These are phyloP conservation scores for Gila robusta DNA, from an alignment of 2,797 vertebrate genomes.

Conservation along the genomic window DNA sequence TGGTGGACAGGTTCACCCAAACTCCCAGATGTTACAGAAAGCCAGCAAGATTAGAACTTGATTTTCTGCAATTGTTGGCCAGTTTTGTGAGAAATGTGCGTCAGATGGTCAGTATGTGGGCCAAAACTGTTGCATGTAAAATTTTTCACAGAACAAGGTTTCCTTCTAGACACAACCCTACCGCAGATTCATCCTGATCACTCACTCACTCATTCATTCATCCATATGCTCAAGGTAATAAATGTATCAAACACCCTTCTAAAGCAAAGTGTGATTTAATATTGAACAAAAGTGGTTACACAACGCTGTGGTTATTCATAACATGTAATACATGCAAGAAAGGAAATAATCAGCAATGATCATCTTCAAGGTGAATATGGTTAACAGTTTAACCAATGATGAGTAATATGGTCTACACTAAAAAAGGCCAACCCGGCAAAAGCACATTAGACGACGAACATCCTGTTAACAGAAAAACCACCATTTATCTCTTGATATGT, in stretches of 20 bases:
- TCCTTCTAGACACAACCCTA: slow-evolving; percentile 3
- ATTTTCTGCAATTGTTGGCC: neutral
- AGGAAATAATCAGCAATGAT: slow-evolving; percentile 28
- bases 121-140: neutral
- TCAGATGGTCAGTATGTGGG: neutral
- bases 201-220: slow-evolving; percentile 1
- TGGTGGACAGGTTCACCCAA: neutral
- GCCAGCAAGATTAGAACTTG: too few relatives aligned
- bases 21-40: neutral
- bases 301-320: slow-evolving; percentile 42
- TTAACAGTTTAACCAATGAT: slow-evolving; percentile 35
- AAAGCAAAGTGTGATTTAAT: slow-evolving; percentile 62
- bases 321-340: slow-evolving; percentile 35
- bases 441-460: slow-evolving; percentile 15
- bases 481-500: neutral
- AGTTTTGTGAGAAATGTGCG: neutral
- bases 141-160: slow-evolving; percentile 8
- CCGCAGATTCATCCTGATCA: neutral
- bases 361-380: slow-evolving; percentile 3
- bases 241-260: slow-evolving; percentile 44
- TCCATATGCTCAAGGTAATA: slow-evolving; percentile 46
- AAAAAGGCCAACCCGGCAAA: slow-evolving; percentile 2
- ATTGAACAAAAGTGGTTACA: slow-evolving; percentile 58
- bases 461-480: neutral
- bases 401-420: slow-evolving; percentile 22